phyloP scores from a whole-genome alignment of 1,140 invertebrate species.

The Hyles euphorbiae region DNA sequence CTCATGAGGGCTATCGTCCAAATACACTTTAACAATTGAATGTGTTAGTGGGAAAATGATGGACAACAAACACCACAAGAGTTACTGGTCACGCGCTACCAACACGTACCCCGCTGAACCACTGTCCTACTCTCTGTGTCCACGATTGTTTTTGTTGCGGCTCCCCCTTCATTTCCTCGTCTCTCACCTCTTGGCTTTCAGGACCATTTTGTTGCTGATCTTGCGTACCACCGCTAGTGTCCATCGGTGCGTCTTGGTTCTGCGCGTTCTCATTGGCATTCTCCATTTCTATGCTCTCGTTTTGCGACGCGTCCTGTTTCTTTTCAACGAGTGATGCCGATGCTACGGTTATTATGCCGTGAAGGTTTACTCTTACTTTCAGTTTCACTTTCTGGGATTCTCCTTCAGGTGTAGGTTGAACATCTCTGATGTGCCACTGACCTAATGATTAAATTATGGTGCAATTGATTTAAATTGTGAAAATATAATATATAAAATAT shows the following conservation, averaged over 20 bases:
- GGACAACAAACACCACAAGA: conserved; percentile 58
- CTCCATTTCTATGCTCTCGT: conserved; percentile 76
- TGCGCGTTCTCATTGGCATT: conserved; percentile 67
- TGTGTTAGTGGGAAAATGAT: neutral
- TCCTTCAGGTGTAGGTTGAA: conserved; percentile 90
- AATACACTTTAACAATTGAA: neutral
- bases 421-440: conserved; percentile 88
- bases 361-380: conserved; percentile 94
- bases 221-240: conserved; percentile 56
- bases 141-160: conserved; percentile 78
- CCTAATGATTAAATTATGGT: conserved; percentile 73
- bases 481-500: too few relatives aligned
- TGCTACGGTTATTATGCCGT: conserved; percentile 92
- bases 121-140: conserved; percentile 80
- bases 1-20: neutral
- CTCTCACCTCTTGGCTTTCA: conserved; percentile 74
- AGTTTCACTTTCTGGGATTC: conserved; percentile 96
- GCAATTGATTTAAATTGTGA: neutral
- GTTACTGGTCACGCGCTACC: conserved; percentile 47
- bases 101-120: conserved; percentile 80
- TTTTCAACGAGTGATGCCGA: conserved; percentile 92
- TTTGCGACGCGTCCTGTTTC: conserved; percentile 79
- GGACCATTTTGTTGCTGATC: conserved; percentile 65
- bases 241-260: conserved; percentile 69
- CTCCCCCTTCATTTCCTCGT: conserved; percentile 63